These are phyloP conservation scores for Lampris incognitus DNA, from an alignment of 2,113 vertebrate species.

Conservation along the genomic window DNA sequence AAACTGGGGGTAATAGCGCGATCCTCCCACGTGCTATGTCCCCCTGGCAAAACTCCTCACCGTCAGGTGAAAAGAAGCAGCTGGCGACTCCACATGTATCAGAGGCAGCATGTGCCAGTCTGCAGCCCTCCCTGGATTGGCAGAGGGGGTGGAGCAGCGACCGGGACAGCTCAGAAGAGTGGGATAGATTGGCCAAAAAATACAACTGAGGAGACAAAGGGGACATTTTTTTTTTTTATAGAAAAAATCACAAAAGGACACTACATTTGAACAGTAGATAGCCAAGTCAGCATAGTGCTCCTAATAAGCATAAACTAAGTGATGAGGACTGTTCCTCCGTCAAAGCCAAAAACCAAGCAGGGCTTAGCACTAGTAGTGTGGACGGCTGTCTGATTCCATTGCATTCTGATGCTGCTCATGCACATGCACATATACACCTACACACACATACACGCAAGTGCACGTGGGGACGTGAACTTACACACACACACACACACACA, in stretches of 20 bases:
- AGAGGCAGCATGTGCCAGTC: too few relatives aligned
- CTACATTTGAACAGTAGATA: slow-evolving; percentile 25
- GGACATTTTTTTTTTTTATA: neutral
- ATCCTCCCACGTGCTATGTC: too few relatives aligned
- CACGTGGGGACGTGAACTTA: neutral
- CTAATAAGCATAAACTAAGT: slow-evolving; percentile 23
- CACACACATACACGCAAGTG: neutral
- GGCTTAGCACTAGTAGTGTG: neutral
- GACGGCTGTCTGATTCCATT: slow-evolving; percentile 35
- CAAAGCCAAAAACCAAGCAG: slow-evolving; percentile 19
- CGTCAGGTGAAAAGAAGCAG: too few relatives aligned
- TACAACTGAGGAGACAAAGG: too few relatives aligned
- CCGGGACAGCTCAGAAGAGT: too few relatives aligned
- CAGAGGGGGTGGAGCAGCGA: too few relatives aligned
- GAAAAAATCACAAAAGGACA: slow-evolving; percentile 24
- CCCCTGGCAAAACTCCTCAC: too few relatives aligned
- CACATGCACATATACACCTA: slow-evolving; percentile 17
- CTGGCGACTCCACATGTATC: too few relatives aligned
- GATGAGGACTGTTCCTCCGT: neutral
- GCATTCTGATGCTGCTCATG: slow-evolving; percentile 24
- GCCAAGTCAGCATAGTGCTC: slow-evolving; percentile 31
- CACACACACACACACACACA: slow-evolving; percentile 1
- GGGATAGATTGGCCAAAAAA: too few relatives aligned
- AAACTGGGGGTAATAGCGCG: too few relatives aligned
- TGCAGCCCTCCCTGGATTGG: too few relatives aligned